Percentiles rank a stretch among this genome's conserved stretches.
These are phyloP conservation scores for Ormyrus thymus DNA, from an alignment of 2,888 invertebrate genomes.

Conservation along the genomic window DNA sequence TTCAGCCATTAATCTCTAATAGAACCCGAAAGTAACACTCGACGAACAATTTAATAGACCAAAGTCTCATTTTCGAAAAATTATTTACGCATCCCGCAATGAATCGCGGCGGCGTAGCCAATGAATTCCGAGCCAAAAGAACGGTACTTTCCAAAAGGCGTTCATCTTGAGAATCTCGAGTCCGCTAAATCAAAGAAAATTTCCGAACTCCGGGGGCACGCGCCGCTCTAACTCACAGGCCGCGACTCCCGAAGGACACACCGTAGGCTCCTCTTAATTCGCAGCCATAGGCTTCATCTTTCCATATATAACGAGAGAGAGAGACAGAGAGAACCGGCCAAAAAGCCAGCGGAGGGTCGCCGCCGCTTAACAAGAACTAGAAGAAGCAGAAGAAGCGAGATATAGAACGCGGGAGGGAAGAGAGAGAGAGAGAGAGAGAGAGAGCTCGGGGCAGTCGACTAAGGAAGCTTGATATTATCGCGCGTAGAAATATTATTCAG, in stretches of 20 bases:
- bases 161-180: slow-evolving; percentile 41
- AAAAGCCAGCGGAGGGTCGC: neutral
- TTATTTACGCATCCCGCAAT: no score
- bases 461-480: slow-evolving; percentile 72
- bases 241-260: slow-evolving; percentile 38
- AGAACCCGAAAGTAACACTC: no score
- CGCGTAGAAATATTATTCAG: slow-evolving; percentile 72
- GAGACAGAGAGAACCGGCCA: slow-evolving; percentile 1
- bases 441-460: slow-evolving; percentile 33
- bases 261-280: slow-evolving; percentile 47
- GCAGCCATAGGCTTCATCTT: slow-evolving; percentile 25
- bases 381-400: neutral
- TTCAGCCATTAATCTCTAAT: no score
- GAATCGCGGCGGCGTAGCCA: no score
- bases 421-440: slow-evolving; percentile 32
- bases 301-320: slow-evolving; percentile 10
- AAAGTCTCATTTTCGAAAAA: no score
- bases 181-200: slow-evolving; percentile 53
- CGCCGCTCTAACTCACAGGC: slow-evolving; percentile 1
- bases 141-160: slow-evolving; percentile 9
- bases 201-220: slow-evolving; percentile 17
- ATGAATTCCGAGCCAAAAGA: neutral
- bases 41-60: no score
- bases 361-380: slow-evolving; percentile 5
- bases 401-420: neutral